Percentiles rank a stretch among this genome's conserved stretches.
Evolutionary conservation across 1,140 invertebrate species (phyloP).

Genomic region (Cotesia chilonis): DNA sequence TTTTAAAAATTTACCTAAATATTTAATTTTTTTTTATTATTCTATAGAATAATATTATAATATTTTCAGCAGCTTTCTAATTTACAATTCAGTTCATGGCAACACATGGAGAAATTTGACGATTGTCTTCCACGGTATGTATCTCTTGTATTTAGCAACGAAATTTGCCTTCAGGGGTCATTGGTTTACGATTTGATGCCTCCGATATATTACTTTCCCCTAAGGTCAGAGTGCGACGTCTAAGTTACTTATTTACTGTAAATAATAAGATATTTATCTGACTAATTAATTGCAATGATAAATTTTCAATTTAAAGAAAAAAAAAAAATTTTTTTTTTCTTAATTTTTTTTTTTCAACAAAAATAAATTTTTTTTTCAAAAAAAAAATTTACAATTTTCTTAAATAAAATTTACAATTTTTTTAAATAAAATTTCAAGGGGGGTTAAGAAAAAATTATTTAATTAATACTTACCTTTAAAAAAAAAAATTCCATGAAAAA

Average conservation of each 20-base stretch:
- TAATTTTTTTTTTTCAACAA: no score
- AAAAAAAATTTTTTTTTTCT: no score
- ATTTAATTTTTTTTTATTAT: not conserved
- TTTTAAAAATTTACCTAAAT: no score
- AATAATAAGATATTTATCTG: not conserved
- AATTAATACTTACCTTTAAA: no score
- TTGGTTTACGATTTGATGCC: conserved; percentile 2
- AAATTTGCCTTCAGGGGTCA: conserved; percentile 17
- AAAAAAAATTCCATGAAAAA: no score
- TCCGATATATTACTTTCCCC: conserved; percentile 7
- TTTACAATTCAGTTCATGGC: not conserved
- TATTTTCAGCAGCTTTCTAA: not conserved
- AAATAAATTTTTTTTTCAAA: no score
- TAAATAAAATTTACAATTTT: no score
- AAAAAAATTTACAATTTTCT: no score
- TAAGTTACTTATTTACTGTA: not conserved
- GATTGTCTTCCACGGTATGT: not conserved
- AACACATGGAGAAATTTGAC: conserved; percentile 2
- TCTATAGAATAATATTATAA: not conserved
- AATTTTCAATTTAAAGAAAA: no score
- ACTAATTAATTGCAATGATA: not conserved
- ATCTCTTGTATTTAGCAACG: conserved; percentile 4
- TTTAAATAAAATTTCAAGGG: no score
- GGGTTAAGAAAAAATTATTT: no score
- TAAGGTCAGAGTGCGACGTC: not conserved